Conservation (phyloP, 2,113 vertebrate species). For the Acanthisitta chloris region DNA sequence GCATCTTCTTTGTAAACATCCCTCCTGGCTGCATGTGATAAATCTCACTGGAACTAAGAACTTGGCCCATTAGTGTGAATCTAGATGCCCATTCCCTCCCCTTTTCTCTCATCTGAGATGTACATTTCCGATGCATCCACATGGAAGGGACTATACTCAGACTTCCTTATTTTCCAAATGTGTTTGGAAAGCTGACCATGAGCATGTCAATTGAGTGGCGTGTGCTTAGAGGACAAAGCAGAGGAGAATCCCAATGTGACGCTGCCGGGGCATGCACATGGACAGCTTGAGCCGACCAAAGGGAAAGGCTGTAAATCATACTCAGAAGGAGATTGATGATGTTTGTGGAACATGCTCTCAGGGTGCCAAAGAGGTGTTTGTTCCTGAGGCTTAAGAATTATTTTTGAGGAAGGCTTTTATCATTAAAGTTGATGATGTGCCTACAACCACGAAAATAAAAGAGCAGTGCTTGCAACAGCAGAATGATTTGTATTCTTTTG, state of each 20-base stretch:
- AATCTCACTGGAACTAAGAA: not conserved
- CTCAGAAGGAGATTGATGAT: constrained; percentile 77
- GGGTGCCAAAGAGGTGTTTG: constrained; percentile 77
- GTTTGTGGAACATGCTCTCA: constrained; percentile 73
- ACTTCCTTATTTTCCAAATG: not conserved
- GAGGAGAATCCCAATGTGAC: constrained; percentile 69
- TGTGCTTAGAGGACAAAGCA: constrained; percentile 40
- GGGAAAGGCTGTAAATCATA: constrained; percentile 77
- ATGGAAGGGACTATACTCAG: not conserved
- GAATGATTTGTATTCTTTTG: constrained; percentile 71
- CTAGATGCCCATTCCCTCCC: not conserved
- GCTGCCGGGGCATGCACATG: constrained; percentile 8
- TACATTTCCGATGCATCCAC: not conserved
- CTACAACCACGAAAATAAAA: constrained; percentile 64
- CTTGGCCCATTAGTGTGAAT: not conserved
- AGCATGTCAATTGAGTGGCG: rapidly evolving
- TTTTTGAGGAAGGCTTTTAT: constrained; percentile 78
- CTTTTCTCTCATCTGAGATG: not conserved
- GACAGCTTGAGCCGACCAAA: constrained; percentile 57
- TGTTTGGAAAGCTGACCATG: not conserved
- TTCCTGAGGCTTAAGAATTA: constrained; percentile 78
- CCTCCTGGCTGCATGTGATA: not conserved
- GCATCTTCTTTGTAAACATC: not conserved
- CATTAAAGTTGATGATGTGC: constrained; percentile 77
- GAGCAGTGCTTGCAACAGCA: constrained; percentile 1